These are phyloP conservation scores for Platalea minor DNA, from an alignment of 2,797 vertebrate genomes.

Conservation along the genomic window DNA sequence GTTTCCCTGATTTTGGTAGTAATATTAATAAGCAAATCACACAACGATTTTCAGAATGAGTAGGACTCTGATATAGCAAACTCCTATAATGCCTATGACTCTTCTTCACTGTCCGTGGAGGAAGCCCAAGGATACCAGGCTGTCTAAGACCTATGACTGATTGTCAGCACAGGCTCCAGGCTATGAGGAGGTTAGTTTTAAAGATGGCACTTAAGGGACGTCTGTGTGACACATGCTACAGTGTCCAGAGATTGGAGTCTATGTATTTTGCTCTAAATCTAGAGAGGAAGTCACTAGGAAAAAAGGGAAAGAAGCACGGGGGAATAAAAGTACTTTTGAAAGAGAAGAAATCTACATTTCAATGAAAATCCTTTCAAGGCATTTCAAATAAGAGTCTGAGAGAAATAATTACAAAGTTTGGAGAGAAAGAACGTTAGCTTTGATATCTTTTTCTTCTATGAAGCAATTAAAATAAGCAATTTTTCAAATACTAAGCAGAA, in stretches of 20 bases:
- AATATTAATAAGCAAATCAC: background rate
- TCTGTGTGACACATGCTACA: conserved; percentile 1
- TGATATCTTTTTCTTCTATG: conserved; percentile 74
- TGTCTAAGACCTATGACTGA: background rate
- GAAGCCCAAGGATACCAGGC: background rate
- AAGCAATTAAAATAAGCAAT: conserved; percentile 71
- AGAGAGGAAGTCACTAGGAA: conserved; percentile 13
- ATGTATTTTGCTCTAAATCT: conserved; percentile 8
- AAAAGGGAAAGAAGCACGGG: background rate
- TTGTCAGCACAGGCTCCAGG: background rate
- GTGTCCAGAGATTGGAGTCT: conserved; percentile 36
- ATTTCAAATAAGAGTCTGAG: conserved; percentile 71
- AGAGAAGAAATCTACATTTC: conserved; percentile 69
- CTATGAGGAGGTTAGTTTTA: background rate
- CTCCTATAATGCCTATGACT: background rate
- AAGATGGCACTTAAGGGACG: conserved; percentile 2
- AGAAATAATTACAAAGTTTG: conserved; percentile 76
- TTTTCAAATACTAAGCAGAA: conserved; percentile 73
- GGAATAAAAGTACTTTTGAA: conserved; percentile 69
- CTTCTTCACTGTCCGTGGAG: background rate
- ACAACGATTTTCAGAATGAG: background rate
- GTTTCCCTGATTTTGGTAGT: background rate
- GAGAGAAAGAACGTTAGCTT: conserved; percentile 72
- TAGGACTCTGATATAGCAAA: background rate
- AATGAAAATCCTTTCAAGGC: conserved; percentile 69